phyloP scores from a whole-genome alignment of 1,140 invertebrate genomes.

The Popillia japonica region DNA sequence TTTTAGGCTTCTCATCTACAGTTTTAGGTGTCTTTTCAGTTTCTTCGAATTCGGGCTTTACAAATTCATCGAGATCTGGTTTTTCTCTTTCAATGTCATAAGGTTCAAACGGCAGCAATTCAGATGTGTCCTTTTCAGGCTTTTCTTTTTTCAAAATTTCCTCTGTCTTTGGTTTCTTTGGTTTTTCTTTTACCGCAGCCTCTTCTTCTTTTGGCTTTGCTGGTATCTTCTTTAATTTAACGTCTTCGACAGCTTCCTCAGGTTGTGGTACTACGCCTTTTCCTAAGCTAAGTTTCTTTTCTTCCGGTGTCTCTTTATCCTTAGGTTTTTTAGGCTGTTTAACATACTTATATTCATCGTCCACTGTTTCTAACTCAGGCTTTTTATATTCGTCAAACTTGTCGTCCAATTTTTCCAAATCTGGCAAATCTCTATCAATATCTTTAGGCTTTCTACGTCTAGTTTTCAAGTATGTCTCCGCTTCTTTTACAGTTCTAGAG shows the following conservation, averaged over 20 bases:
- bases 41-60: slow-evolving; percentile 48
- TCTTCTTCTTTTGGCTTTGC: slow-evolving; percentile 57
- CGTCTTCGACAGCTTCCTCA: slow-evolving; percentile 59
- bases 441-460: slow-evolving; percentile 58
- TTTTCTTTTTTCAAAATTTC: slow-evolving; percentile 37
- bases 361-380: slow-evolving; percentile 60
- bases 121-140: slow-evolving; percentile 40
- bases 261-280: slow-evolving; percentile 65
- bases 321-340: slow-evolving; percentile 55
- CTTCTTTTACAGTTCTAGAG: slow-evolving; percentile 74
- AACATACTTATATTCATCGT: slow-evolving; percentile 54
- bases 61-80: slow-evolving; percentile 47
- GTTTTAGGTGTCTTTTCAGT: slow-evolving; percentile 44
- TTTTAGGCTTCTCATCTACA: slow-evolving; percentile 44
- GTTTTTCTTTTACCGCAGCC: slow-evolving; percentile 50
- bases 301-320: slow-evolving; percentile 59
- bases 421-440: slow-evolving; percentile 77
- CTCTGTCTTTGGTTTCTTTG: slow-evolving; percentile 49
- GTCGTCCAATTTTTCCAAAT: slow-evolving; percentile 72
- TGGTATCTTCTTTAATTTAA: slow-evolving; percentile 64
- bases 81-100: slow-evolving; percentile 48
- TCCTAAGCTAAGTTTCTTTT: slow-evolving; percentile 60
- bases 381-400: slow-evolving; percentile 58
- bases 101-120: slow-evolving; percentile 44
- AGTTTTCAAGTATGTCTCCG: slow-evolving; percentile 67